Percentiles rank a stretch among this genome's conserved stretches.
Conservation (phyloP, 2,888 invertebrate species). For the Amphipyra berbera region DNA sequence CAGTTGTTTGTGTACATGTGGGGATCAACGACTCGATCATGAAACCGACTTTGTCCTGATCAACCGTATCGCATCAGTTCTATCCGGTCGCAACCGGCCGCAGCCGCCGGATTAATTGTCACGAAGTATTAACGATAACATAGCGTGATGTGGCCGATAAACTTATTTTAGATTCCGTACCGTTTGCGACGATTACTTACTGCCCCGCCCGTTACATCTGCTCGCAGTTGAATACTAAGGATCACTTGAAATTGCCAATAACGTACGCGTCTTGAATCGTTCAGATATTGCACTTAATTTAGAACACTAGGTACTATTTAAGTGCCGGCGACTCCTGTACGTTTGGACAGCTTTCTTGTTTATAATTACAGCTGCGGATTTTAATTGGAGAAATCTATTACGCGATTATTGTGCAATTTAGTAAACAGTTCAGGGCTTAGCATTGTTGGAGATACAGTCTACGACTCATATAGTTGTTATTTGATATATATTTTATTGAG, state of each 20-base stretch:
- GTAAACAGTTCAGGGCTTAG: neutral
- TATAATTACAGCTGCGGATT: slow-evolving; percentile 5
- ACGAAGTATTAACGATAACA: slow-evolving; percentile 71
- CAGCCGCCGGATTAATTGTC: slow-evolving; percentile 74
- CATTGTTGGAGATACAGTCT: neutral
- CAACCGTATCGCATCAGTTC: slow-evolving; percentile 67
- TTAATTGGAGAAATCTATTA: slow-evolving; percentile 24
- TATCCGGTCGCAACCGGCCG: slow-evolving; percentile 70
- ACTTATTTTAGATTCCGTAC: slow-evolving; percentile 62
- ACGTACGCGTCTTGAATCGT: slow-evolving; percentile 56
- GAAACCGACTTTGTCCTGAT: slow-evolving; percentile 72
- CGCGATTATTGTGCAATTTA: slow-evolving; percentile 3
- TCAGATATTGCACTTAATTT: slow-evolving; percentile 46
- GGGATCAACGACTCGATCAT: slow-evolving; percentile 68
- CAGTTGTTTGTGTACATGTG: slow-evolving; percentile 40
- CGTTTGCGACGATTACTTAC: slow-evolving; percentile 49
- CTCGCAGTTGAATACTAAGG: slow-evolving; percentile 59
- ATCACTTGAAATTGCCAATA: slow-evolving; percentile 52
- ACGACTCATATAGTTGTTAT: neutral
- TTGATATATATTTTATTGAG: too few species aligned
- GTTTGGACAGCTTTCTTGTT: slow-evolving; percentile 39
- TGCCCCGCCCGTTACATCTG: slow-evolving; percentile 50
- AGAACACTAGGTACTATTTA: slow-evolving; percentile 12
- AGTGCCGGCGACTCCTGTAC: slow-evolving; percentile 9
- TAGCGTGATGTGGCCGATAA: slow-evolving; percentile 68